Conservation (phyloP, 2,888 invertebrate genomes). For the Caenorhabditis wallacei region DNA sequence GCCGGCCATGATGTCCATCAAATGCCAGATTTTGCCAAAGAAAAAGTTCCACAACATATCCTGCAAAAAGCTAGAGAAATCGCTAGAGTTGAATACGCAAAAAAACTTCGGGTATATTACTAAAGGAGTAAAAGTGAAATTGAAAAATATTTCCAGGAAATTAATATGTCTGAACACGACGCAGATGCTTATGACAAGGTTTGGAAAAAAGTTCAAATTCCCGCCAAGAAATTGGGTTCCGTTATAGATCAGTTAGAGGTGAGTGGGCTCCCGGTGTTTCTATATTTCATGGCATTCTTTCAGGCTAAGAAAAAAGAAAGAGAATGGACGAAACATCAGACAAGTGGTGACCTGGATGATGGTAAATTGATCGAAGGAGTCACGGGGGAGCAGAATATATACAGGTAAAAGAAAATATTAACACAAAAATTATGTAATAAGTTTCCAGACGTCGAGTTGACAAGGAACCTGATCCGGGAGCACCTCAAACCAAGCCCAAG, state of each 20-base stretch:
- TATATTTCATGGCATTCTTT: no score
- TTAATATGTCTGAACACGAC: conserved; percentile 95
- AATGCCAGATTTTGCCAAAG: conserved; percentile 92
- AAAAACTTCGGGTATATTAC: conserved; percentile 80
- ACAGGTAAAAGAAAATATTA: conserved; percentile 85
- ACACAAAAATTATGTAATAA: neutral
- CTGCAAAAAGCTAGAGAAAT: conserved; percentile 93
- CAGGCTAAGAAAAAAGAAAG: conserved; percentile 91
- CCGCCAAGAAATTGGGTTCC: conserved; percentile 91
- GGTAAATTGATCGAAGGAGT: conserved; percentile 93
- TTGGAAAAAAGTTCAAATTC: conserved; percentile 87
- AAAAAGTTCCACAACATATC: conserved; percentile 91
- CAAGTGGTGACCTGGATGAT: conserved; percentile 95
- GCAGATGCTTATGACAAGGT: conserved; percentile 92
- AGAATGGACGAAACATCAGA: conserved; percentile 95
- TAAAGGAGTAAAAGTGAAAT: neutral
- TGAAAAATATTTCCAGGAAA: conserved; percentile 87
- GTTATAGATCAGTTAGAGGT: conserved; percentile 90
- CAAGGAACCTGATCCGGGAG: conserved; percentile 86
- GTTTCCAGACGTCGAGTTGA: conserved; percentile 77
- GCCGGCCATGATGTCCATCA: conserved; percentile 95
- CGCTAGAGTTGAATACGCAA: conserved; percentile 87
- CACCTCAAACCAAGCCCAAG: conserved; percentile 93
- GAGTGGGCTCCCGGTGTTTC: no score
- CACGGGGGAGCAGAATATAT: conserved; percentile 94